Evolutionary conservation across 2,888 invertebrate genomes (phyloP).

Genomic region (Caenorhabditis sp.): DNA sequence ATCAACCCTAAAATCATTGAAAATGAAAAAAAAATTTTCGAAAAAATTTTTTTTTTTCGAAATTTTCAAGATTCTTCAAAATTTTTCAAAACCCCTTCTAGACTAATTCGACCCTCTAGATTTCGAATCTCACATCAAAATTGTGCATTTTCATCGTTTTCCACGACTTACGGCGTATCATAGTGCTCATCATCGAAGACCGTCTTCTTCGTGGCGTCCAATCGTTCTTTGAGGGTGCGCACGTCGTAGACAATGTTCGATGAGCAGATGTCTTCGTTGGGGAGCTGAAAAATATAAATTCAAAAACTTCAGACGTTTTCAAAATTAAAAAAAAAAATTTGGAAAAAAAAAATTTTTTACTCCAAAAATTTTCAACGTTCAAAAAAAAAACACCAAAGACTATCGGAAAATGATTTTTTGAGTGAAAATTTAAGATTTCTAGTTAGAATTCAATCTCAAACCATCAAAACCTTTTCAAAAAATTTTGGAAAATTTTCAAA

Average conservation of each 20-base stretch:
- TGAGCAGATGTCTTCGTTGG: conserved; percentile 62
- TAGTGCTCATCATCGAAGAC: conserved; percentile 47
- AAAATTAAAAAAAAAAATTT: background rate
- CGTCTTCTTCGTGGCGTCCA: conserved; percentile 52
- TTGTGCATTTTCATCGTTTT: background rate
- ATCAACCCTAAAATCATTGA: background rate
- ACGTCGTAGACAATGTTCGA: conserved; percentile 77
- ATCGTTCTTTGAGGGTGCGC: conserved; percentile 67
- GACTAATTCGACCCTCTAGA: background rate
- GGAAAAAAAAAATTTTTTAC: background rate
- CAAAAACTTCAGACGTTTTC: background rate
- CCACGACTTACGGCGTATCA: conserved; percentile 47
- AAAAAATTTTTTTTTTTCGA: background rate
- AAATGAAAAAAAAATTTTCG: conserved; percentile 1
- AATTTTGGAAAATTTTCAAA: background rate
- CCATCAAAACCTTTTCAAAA: too few relatives aligned
- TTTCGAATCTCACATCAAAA: background rate
- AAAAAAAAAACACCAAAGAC: too few relatives aligned
- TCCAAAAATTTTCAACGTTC: too few relatives aligned
- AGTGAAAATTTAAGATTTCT: background rate
- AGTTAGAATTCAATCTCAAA: background rate
- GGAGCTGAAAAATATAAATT: conserved; percentile 31
- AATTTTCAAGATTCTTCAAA: background rate
- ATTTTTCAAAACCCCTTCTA: background rate
- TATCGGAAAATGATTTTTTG: background rate